These are phyloP conservation scores for Acrocephalus scirpaceus DNA, from an alignment of 2,797 vertebrate genomes.

Conservation along the genomic window DNA sequence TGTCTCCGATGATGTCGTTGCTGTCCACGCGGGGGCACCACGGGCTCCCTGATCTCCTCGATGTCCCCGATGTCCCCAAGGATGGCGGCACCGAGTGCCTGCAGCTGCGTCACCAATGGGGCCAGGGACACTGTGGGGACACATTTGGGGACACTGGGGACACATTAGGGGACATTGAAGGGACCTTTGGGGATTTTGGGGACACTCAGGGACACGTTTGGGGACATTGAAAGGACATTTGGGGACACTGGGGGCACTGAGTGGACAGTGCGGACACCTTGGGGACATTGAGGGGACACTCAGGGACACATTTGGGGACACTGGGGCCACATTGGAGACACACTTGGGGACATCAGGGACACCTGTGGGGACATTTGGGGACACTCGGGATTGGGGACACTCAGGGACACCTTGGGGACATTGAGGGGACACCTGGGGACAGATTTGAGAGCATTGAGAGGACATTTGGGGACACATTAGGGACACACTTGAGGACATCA, in stretches of 20 bases:
- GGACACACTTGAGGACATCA: background rate
- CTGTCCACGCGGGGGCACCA: background rate
- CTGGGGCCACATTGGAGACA: no score
- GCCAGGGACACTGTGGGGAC: background rate
- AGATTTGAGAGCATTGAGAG: background rate
- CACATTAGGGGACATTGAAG: no score
- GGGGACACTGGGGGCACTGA: no score
- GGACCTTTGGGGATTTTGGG: no score
- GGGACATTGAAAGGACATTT: no score
- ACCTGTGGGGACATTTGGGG: background rate
- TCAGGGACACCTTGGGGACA: background rate
- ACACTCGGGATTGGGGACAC: no score
- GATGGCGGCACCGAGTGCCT: background rate
- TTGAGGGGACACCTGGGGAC: background rate
- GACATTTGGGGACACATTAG: background rate
- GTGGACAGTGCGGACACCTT: no score
- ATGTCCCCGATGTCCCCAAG: background rate
- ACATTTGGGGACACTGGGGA: background rate
- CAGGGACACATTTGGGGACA: no score
- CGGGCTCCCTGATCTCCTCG: background rate
- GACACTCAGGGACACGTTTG: no score
- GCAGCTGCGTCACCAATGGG: background rate
- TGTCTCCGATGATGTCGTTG: no score
- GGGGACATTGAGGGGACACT: no score
- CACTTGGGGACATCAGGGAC: background rate